Evolutionary conservation across 2,888 invertebrate genomes (phyloP).

Genomic region (Argyresthia albistria): DNA sequence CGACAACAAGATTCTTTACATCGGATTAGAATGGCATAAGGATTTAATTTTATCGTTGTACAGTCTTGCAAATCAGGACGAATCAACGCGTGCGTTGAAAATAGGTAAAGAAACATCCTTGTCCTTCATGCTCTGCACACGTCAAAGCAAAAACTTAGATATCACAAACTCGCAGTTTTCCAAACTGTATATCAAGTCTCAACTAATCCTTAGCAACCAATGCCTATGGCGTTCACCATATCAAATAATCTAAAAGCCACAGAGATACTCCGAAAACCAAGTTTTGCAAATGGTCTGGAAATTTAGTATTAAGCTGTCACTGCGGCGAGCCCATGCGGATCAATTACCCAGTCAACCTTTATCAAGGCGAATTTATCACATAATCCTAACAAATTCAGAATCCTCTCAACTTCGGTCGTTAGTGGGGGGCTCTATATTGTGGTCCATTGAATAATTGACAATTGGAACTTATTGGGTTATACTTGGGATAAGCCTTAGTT

Average conservation of each 20-base stretch:
- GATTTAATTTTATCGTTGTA: no score
- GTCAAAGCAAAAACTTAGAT: no score
- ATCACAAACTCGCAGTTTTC: no score
- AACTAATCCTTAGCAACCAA: no score
- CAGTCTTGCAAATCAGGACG: not conserved
- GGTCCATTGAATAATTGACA: not conserved
- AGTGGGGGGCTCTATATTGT: not conserved
- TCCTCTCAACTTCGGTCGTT: constrained; percentile 1
- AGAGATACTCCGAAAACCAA: no score
- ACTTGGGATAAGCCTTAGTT: not conserved
- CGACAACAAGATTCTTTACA: no score
- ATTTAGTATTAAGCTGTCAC: constrained; percentile 2
- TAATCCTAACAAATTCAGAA: constrained; percentile 3
- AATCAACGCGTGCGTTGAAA: not conserved
- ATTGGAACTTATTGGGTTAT: not conserved
- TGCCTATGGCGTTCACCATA: no score
- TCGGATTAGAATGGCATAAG: no score
- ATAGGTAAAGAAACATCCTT: no score
- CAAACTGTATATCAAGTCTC: no score
- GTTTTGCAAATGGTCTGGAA: not conserved
- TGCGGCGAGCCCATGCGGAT: not conserved
- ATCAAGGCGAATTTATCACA: constrained; percentile 4
- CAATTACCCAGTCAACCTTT: constrained; percentile 4
- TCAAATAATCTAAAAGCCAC: no score
- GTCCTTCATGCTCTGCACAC: no score